Base-by-base conservation (phyloP, 2,888 invertebrate genomes). In the Macrosiphum euphorbiae region DNA sequence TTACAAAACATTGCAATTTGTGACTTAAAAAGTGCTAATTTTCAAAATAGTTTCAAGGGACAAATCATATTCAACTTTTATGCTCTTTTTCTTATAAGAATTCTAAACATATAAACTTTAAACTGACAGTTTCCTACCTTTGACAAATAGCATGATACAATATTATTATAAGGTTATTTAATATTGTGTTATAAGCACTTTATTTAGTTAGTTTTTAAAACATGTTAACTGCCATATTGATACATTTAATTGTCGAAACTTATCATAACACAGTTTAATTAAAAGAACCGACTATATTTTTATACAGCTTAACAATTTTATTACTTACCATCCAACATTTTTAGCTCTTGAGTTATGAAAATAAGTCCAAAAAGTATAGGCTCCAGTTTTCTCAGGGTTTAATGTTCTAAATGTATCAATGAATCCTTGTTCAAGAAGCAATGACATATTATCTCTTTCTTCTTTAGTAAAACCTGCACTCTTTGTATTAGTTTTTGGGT, bases 301-400 rank as follows among this genome's bases (percentile, higher is more conserved):
- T 58, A 26, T 20, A 58, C 24, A 58, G 24, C 1, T 58, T 35
- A 44, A 20, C 41, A 88, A 35, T 78, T 67, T 10, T 94, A 85
- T 26, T 85, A 95, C 97, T 96, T 96, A 98, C 99, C 99, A 99
- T 96, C 99, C 99, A 95, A 99, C 97, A 96, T 99, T 99, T 95
- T 98, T 99, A 24, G 97, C 96, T 92, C 99, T 97, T 16, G 98
- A 97, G 96, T 98, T 98, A 94, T 96, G 96, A 97, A 99, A 98
- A 96, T 99, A 99, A 0, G 98, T 97, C 99, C 99, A 99, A 96
- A 98, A 99, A 0, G 99, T 98, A 96, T 99, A 99, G 1, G 97
- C 98, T 20, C 97, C 97, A 13, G 97, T 97, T 95, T 97, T 96
- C 20, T 98, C 97, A 0, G 99, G 99, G 96, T 99, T 97, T 4